Conservation (phyloP, 2,888 invertebrate genomes). For the Lordiphosa andalusiaca region DNA sequence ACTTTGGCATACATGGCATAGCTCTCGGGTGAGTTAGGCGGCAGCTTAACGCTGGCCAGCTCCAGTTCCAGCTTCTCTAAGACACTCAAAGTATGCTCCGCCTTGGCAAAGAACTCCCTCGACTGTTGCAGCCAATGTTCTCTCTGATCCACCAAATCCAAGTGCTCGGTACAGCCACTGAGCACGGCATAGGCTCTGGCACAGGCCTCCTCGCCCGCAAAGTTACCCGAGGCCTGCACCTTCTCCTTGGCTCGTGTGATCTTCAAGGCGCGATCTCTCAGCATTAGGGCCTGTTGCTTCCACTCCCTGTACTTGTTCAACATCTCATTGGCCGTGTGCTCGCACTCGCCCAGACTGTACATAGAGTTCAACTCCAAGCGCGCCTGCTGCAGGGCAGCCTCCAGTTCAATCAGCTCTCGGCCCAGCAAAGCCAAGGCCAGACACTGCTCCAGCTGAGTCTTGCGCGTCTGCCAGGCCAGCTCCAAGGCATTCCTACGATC, state of each 20-base stretch:
- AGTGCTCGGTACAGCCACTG: constrained; percentile 85
- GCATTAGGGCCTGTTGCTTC: constrained; percentile 86
- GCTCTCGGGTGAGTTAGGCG: constrained; percentile 84
- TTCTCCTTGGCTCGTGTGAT: constrained; percentile 90
- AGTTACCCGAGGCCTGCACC: constrained; percentile 85
- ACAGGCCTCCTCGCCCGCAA: constrained; percentile 86
- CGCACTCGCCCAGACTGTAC: constrained; percentile 84
- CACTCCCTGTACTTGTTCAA: constrained; percentile 86
- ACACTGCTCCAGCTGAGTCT: constrained; percentile 89
- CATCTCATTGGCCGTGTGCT: constrained; percentile 85
- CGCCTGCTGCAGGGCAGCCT: constrained; percentile 83
- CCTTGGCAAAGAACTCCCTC: constrained; percentile 87
- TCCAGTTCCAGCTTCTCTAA: constrained; percentile 89
- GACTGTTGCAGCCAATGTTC: constrained; percentile 85
- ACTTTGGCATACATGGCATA: constrained; percentile 86
- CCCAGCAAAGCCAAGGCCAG: constrained; percentile 87
- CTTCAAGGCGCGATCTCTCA: constrained; percentile 88
- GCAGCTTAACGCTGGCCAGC: constrained; percentile 84
- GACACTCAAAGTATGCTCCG: constrained; percentile 86
- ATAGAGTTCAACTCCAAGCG: constrained; percentile 82
- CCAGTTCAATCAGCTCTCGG: constrained; percentile 85
- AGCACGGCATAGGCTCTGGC: constrained; percentile 85
- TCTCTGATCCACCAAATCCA: constrained; percentile 86
- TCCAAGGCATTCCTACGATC: constrained; percentile 88
- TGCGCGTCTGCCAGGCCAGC: constrained; percentile 85